Base-by-base conservation (phyloP, 2,888 invertebrate genomes). In the Cheilosia grossa region DNA sequence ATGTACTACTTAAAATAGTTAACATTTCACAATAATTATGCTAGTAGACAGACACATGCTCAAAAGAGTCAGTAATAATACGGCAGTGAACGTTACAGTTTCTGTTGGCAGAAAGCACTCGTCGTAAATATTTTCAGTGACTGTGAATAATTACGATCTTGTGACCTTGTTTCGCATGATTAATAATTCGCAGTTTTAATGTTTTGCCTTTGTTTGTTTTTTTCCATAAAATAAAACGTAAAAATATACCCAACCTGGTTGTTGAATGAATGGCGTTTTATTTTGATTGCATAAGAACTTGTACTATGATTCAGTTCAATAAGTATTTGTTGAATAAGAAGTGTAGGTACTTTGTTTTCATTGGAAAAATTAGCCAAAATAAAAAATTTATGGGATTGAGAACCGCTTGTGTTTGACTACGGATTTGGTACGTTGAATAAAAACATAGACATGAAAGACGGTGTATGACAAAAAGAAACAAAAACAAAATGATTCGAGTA, bases 201-300 rank as follows among this genome's bases (percentile, higher is more conserved):
- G 21, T 7, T 40, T 51, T 21, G 37, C 5, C 51, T 51, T 49
- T 64, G 21, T 51, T 33, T 64, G 6, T 51, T 37, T 49, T 47
- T 3, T 10, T 56, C n/a, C 7, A 37, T 37, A 37, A 5, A 2
- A 27, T 5, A 19, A 24, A 27, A 10, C 4, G 17, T 30, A 49
- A 21, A 21, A 15, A 58, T 13, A 13, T 37, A 5, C 1, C 19
- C 15, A 37, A 49, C n/a, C 37, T 4, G 19, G 64, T 64, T 64
- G 37, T 33, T 47, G 4, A 47, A 33, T 51, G 19, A 33, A 64
- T 15, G 51, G 24, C 47, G 15, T 17, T 51, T 51, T 24, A 24
- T 15, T 51, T 21, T 40, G 37, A 66, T 66, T 66, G 64, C 64
- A 4, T 53, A 33, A 66, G 40, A 53, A 40, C 27, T 47, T 47